These are phyloP conservation scores for Tipula lateralis DNA, from an alignment of 2,888 invertebrate species.

Conservation along the genomic window DNA sequence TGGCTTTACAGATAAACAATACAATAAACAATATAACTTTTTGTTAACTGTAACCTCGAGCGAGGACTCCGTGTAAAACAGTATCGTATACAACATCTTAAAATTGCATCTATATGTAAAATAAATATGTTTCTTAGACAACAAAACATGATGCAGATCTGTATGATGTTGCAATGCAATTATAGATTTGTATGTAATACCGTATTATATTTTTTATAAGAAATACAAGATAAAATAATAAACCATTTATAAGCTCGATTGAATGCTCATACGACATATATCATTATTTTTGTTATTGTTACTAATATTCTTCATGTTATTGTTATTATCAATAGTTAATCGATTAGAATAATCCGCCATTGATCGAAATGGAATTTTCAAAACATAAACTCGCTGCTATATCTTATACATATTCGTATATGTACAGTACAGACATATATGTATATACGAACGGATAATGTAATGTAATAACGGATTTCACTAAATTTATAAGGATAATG, in stretches of 20 bases:
- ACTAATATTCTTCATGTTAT: neutral
- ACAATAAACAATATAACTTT: neutral
- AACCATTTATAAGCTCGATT: conserved; percentile 26
- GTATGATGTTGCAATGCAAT: neutral
- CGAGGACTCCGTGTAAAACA: neutral
- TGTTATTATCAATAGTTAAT: conserved; percentile 26
- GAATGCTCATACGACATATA: neutral
- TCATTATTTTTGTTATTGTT: conserved; percentile 7
- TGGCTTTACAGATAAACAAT: neutral
- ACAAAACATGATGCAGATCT: neutral
- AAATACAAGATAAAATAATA: neutral
- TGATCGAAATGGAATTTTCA: conserved; percentile 2
- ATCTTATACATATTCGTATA: neutral
- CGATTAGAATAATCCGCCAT: conserved; percentile 29
- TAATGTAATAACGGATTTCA: neutral
- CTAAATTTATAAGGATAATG: neutral
- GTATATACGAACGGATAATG: neutral
- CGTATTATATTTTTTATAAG: neutral
- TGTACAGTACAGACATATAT: too few species aligned
- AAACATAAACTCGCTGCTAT: neutral
- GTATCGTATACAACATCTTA: too few species aligned
- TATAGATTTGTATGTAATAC: neutral
- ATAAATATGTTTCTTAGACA: neutral
- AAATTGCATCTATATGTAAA: too few species aligned
- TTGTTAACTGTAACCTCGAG: neutral